Evolutionary conservation across 2,113 vertebrate species (phyloP).

Genomic region (Corythoichthys intestinalis): DNA sequence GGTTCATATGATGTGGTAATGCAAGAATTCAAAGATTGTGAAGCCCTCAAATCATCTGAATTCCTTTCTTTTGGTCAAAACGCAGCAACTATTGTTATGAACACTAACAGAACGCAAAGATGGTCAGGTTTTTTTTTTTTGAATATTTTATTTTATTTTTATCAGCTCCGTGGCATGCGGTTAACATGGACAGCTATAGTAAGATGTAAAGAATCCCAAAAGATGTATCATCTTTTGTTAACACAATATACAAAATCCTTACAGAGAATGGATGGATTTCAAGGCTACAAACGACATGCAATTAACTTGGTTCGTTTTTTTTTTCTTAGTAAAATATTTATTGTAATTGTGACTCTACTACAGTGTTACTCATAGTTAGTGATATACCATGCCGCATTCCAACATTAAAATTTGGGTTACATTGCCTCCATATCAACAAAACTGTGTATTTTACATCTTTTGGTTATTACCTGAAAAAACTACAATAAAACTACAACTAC

Average conservation of each 20-base stretch:
- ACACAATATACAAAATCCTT: too few relatives aligned
- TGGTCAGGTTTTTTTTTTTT: neutral
- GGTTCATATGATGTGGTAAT: conserved; percentile 32
- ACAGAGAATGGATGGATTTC: too few relatives aligned
- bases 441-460: too few relatives aligned
- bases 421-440: too few relatives aligned
- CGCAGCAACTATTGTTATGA: conserved; percentile 12
- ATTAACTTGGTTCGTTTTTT: too few relatives aligned
- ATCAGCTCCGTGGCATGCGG: neutral
- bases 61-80: conserved; percentile 30
- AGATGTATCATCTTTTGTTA: neutral
- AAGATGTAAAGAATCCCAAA: neutral
- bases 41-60: conserved; percentile 35
- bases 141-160: neutral
- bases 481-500: too few relatives aligned
- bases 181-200: neutral
- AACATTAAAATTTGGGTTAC: too few relatives aligned
- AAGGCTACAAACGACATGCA: too few relatives aligned
- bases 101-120: neutral
- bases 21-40: conserved; percentile 35
- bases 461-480: too few relatives aligned
- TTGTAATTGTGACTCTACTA: neutral
- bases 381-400: too few relatives aligned
- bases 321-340: too few relatives aligned
- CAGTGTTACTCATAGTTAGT: too few relatives aligned